phyloP scores from a whole-genome alignment of 35 echinoderm and acorn worm species.

The Acanthaster planci region DNA sequence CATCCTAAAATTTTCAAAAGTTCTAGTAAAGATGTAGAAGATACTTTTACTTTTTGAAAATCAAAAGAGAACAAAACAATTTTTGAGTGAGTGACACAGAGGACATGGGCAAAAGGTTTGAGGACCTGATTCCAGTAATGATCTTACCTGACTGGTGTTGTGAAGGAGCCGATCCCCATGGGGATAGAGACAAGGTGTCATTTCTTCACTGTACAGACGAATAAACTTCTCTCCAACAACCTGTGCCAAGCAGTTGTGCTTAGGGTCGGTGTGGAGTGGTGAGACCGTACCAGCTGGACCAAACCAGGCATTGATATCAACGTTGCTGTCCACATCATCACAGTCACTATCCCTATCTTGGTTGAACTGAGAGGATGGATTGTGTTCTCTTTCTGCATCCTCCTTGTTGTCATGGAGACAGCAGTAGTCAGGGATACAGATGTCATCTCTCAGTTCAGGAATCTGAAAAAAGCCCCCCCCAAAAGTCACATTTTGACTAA shows the following conservation, averaged over 20 bases:
- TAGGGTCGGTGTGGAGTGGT: slow-evolving; percentile 88
- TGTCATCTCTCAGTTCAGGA: slow-evolving; percentile 84
- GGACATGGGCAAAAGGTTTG: not conserved
- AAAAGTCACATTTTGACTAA: too few species aligned
- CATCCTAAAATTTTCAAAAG: too few species aligned
- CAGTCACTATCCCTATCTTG: slow-evolving; percentile 14
- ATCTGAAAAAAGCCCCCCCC: slow-evolving; percentile 47
- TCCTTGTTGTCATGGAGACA: slow-evolving; percentile 54
- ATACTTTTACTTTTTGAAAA: too few species aligned
- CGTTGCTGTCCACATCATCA: slow-evolving; percentile 59
- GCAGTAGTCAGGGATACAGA: slow-evolving; percentile 94
- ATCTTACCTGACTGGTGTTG: slow-evolving; percentile 91
- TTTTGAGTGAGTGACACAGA: not conserved
- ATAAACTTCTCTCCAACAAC: slow-evolving; percentile 84
- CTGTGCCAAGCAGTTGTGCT: slow-evolving; percentile 88
- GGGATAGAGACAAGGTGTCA: slow-evolving; percentile 59
- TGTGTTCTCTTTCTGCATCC: not conserved
- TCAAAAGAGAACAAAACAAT: too few species aligned
- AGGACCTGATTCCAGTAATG: not conserved
- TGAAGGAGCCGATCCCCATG: slow-evolving; percentile 71
- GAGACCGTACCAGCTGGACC: slow-evolving; percentile 90
- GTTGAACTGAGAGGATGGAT: too few species aligned
- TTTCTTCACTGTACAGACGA: slow-evolving; percentile 60
- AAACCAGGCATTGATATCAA: slow-evolving; percentile 99
- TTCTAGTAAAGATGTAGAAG: too few species aligned